Base-by-base conservation (phyloP, 1,140 invertebrate genomes). In the Vanessa atalanta region DNA sequence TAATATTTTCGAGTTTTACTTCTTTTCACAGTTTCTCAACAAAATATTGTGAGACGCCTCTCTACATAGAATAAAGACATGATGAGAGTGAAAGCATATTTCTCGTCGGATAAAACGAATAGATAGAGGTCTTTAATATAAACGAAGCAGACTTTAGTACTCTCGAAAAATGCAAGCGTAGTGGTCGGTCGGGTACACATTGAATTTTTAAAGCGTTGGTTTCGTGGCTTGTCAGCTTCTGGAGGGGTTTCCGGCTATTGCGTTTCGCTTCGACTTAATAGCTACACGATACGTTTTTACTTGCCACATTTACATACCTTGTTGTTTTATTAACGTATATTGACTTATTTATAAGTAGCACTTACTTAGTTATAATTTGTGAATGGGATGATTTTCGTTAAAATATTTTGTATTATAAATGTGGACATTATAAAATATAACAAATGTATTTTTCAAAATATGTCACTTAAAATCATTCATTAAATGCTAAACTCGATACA, bases 41-140 rank as follows among this genome's bases (percentile, higher is more conserved):
- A 50, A 70, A 37, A 70, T 70, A 50, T 69, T 60, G 16, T 23
- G 20, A 65, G 31, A 20, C 20, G 37, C 11, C 20, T 60, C 64
- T 61, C 64, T 61, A 63, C 67, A 47, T 47, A 66, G 71, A 67
- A 84, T 84, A 85, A 87, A 87, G 83, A 86, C 85, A 78, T 79
- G 73, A 76, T 72, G 79, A 87, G 80, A 88, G 85, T 88, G 89
- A 90, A 90, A 90, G 86, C 86, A 85, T 90, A 87, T 88, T 88
- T 88, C 86, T 80, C 80, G 82, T 64, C 76, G 83, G 89, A 91
- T 91, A 90, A 91, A 91, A 91, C 89, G 89, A 91, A 90, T 91
- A 91, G 89, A 91, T 91, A 91, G 89, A 91, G 89, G 86, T 91
- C 87, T 90, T 91, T 91, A 91, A 91, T 91, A 91, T 90, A 91